phyloP scores from a whole-genome alignment of 1,140 invertebrate genomes.

The Formica selysi region DNA sequence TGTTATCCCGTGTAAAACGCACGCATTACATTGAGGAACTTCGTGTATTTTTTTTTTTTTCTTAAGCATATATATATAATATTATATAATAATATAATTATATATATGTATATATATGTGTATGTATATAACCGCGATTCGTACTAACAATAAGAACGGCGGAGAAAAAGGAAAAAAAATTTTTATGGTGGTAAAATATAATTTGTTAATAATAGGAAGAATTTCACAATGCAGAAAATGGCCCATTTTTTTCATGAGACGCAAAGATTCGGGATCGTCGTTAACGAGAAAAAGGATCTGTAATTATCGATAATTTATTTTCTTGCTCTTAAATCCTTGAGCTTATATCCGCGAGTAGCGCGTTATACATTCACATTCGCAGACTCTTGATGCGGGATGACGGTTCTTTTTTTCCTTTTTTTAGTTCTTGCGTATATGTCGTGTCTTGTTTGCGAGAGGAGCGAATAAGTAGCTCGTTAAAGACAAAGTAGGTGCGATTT shows the following conservation, averaged over 20 bases:
- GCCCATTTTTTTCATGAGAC: neutral
- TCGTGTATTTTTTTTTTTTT: neutral
- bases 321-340: too few species aligned
- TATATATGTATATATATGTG: too few species aligned
- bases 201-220: too few species aligned
- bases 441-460: neutral
- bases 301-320: conserved; percentile 16
- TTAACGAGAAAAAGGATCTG: neutral
- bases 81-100: too few species aligned
- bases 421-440: neutral
- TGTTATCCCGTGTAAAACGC: conserved; percentile 1
- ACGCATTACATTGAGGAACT: neutral
- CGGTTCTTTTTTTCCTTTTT: neutral
- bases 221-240: too few species aligned
- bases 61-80: too few species aligned
- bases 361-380: neutral
- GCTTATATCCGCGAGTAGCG: neutral
- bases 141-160: too few species aligned
- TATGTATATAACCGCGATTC: too few species aligned
- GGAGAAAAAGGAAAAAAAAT: neutral
- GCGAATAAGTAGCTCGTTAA: conserved; percentile 36
- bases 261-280: neutral
- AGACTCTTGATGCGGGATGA: neutral
- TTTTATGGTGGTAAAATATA: too few species aligned
- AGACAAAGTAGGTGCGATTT: neutral